Evolutionary conservation across 1,140 invertebrate genomes (phyloP).

Genomic region (Vanessa atalanta): DNA sequence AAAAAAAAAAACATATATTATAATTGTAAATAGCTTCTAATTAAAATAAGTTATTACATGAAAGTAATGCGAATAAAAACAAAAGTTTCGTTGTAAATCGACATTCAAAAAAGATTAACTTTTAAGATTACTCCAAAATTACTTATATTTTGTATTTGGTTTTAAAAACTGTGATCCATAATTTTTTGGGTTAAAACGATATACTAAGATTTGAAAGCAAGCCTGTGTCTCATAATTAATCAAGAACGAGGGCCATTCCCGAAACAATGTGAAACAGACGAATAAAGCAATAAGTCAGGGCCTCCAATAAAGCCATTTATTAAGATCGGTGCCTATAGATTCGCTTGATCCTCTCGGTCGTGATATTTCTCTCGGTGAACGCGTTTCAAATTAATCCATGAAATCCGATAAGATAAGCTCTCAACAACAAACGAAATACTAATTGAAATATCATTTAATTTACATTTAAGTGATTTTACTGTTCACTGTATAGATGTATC

Average conservation of each 20-base stretch:
- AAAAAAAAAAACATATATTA: no score
- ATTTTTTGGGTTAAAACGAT: not conserved
- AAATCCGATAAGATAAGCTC: slow-evolving; percentile 31
- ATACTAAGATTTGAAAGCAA: slow-evolving; percentile 3
- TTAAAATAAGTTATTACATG: no score
- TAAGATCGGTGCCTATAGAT: slow-evolving; percentile 52
- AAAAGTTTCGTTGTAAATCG: no score
- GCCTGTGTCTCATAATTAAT: slow-evolving; percentile 22
- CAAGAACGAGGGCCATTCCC: slow-evolving; percentile 13
- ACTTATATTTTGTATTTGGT: not conserved
- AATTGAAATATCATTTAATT: slow-evolving; percentile 21
- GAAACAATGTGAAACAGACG: slow-evolving; percentile 29
- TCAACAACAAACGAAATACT: slow-evolving; percentile 36
- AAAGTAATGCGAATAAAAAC: no score
- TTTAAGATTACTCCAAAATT: not conserved
- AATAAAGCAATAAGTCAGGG: slow-evolving; percentile 53
- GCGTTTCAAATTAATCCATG: slow-evolving; percentile 41
- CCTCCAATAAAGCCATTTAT: slow-evolving; percentile 61
- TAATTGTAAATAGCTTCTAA: no score
- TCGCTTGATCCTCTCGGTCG: slow-evolving; percentile 28
- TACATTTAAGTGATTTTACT: not conserved
- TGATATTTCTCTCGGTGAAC: slow-evolving; percentile 38
- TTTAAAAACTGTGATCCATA: not conserved
- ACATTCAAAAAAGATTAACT: no score
- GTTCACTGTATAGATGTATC: no score